These are phyloP conservation scores for Aldrovandia affinis DNA, from an alignment of 2,797 vertebrate species.

Conservation along the genomic window DNA sequence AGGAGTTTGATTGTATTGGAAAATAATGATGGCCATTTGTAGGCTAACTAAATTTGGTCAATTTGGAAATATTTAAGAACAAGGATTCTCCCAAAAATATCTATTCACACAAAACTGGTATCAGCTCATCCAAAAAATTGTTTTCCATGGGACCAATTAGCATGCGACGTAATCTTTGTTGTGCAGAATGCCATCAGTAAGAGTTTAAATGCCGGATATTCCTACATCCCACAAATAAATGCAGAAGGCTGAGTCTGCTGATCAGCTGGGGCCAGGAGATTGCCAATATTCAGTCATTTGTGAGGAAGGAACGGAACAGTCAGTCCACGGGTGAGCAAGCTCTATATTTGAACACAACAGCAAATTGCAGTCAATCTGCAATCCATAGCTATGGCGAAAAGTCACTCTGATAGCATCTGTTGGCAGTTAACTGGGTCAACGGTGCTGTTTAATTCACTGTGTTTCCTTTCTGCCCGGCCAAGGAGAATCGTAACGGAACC, in stretches of 20 bases:
- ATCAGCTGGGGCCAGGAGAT: neutral
- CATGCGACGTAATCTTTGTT: too few species aligned
- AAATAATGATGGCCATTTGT: too few species aligned
- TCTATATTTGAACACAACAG: neutral
- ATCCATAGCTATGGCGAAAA: neutral
- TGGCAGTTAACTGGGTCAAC: slow-evolving; percentile 13
- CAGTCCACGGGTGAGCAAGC: neutral
- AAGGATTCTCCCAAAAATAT: too few species aligned
- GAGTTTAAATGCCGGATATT: too few species aligned
- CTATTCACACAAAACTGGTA: too few species aligned
- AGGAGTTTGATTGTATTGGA: too few species aligned
- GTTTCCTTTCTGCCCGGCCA: slow-evolving; percentile 24
- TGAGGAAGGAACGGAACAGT: neutral
- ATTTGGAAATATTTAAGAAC: too few species aligned
- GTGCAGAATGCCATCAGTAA: too few species aligned
- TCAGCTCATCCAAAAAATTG: too few species aligned
- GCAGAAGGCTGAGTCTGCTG: neutral
- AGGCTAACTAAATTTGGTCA: too few species aligned
- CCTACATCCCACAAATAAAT: neutral
- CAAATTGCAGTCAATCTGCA: neutral
- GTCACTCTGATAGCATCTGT: neutral
- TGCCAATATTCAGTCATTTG: neutral
- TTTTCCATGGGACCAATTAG: too few species aligned
- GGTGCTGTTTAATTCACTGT: slow-evolving; percentile 28
- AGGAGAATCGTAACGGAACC: slow-evolving; percentile 19